Evolutionary conservation across 2,797 vertebrate species (phyloP).

Genomic region (Sparidentex hasta): DNA sequence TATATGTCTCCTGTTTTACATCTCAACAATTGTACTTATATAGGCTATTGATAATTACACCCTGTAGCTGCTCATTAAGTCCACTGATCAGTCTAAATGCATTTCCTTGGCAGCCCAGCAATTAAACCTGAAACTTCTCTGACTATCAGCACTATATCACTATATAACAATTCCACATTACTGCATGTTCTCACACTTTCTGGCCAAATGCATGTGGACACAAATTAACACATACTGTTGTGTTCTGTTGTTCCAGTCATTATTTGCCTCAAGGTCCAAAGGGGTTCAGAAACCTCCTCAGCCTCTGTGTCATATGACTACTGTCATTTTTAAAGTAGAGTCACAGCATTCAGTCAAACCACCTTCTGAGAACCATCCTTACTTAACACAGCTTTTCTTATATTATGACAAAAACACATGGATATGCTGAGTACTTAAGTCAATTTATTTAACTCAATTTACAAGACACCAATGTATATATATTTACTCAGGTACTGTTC

Average conservation of each 20-base stretch:
- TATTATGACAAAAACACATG: too few species aligned
- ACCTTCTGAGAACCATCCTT: not conserved
- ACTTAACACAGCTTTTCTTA: too few species aligned
- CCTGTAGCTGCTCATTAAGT: conserved; percentile 9
- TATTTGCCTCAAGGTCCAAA: too few species aligned
- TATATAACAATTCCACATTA: not conserved
- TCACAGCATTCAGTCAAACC: not conserved
- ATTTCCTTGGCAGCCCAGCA: conserved; percentile 11
- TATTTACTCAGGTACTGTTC: too few species aligned
- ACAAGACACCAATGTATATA: too few species aligned
- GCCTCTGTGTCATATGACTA: not conserved
- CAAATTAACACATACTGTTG: not conserved
- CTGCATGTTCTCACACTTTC: not conserved
- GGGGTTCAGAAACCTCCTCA: too few species aligned
- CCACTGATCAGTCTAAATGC: conserved; percentile 26
- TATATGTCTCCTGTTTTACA: not conserved
- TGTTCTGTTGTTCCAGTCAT: not conserved
- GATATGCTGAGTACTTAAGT: too few species aligned
- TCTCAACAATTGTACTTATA: not conserved
- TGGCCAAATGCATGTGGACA: not conserved
- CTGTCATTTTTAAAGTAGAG: not conserved
- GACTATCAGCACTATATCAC: not conserved
- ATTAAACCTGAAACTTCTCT: conserved; percentile 2
- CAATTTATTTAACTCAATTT: too few species aligned
- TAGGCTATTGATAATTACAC: not conserved